These are phyloP conservation scores for Zoanthus sociatus DNA, from an alignment of 92 coral and sea anemone species.

Conservation along the genomic window DNA sequence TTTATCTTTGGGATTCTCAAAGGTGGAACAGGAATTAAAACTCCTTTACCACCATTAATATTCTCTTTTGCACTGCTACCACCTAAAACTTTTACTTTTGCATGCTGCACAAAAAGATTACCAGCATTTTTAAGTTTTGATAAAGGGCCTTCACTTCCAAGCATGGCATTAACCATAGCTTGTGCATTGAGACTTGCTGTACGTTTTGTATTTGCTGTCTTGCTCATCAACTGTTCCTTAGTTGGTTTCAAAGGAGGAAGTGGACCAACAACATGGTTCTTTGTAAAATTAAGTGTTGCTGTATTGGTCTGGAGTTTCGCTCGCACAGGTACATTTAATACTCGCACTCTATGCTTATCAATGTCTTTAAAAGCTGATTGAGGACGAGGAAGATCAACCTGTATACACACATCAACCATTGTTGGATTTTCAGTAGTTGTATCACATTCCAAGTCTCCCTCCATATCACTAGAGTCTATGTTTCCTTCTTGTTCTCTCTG, in stretches of 20 bases:
- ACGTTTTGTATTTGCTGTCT: conserved; percentile 90
- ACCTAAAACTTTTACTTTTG: conserved; percentile 68
- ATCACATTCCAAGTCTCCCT: conserved; percentile 78
- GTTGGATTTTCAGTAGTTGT: conserved; percentile 77
- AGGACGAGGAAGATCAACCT: conserved; percentile 90
- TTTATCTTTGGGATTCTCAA: conserved; percentile 96
- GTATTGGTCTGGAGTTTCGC: conserved; percentile 89
- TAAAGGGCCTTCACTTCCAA: conserved; percentile 82
- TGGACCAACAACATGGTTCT: conserved; percentile 94
- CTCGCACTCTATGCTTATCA: conserved; percentile 73
- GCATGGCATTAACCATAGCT: conserved; percentile 96
- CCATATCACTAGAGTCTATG: conserved; percentile 52
- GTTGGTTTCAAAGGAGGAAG: conserved; percentile 91
- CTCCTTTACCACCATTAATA: conserved; percentile 54
- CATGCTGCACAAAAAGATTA: conserved; percentile 61
- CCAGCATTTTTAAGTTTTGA: conserved; percentile 76
- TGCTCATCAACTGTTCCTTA: conserved; percentile 84
- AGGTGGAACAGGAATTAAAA: conserved; percentile 55
- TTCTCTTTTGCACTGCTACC: conserved; percentile 66
- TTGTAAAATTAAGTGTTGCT: conserved; percentile 88
- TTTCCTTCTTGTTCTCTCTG: conserved; percentile 46
- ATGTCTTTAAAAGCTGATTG: conserved; percentile 49
- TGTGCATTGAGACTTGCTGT: conserved; percentile 90
- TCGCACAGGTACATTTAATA: conserved; percentile 89
- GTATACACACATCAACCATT: conserved; percentile 95